These are phyloP conservation scores for Papilio protenor DNA, from an alignment of 2,888 invertebrate species.

Conservation along the genomic window DNA sequence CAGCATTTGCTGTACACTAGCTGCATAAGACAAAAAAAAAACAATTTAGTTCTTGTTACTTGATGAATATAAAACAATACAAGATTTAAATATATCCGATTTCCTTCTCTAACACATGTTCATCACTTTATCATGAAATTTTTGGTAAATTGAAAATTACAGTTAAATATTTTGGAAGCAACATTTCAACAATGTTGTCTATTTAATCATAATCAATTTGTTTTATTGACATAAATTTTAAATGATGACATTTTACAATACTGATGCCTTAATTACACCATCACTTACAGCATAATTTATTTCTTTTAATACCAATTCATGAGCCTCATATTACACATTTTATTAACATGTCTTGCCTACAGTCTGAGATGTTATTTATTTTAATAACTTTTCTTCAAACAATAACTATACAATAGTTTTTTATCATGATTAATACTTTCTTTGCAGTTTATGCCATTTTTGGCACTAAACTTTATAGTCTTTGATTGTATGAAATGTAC, in stretches of 20 bases:
- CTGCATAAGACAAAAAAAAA: constrained; percentile 20
- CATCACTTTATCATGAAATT: constrained; percentile 10
- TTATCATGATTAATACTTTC: neutral
- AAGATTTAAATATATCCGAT: constrained; percentile 23
- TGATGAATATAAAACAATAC: constrained; percentile 29
- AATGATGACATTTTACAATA: neutral
- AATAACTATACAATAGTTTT: neutral
- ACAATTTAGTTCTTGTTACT: constrained; percentile 1
- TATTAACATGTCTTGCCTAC: neutral
- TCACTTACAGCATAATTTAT: neutral
- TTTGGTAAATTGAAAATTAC: constrained; percentile 12
- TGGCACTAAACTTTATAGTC: neutral
- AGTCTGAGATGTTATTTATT: neutral
- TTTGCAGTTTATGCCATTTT: neutral
- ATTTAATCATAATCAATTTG: neutral
- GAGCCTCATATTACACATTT: neutral
- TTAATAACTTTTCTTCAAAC: neutral
- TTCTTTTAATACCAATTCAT: neutral
- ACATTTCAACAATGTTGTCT: neutral
- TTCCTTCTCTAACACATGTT: constrained; percentile 15
- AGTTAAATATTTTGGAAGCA: constrained; percentile 25
- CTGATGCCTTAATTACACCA: neutral
- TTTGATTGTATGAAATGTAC: too few species aligned
- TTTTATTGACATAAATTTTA: neutral
- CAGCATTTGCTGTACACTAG: constrained; percentile 2